phyloP scores from a whole-genome alignment of 2,113 vertebrate species.

The Cyprinodon variegatus region DNA sequence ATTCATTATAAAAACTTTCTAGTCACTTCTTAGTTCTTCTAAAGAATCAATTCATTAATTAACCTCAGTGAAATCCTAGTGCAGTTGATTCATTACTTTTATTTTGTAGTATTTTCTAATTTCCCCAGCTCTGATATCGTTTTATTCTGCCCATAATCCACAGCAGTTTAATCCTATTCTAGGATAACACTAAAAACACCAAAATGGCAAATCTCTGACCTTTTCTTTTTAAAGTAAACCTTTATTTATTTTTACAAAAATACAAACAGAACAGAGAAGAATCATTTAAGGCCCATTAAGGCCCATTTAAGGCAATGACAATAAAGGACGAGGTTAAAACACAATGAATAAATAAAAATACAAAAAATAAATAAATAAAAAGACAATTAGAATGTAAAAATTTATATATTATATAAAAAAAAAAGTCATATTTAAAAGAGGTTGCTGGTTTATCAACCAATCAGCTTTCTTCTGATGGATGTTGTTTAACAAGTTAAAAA shows the following conservation, averaged over 20 bases:
- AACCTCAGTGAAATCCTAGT: background rate
- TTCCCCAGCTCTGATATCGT: background rate
- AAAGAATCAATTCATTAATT: background rate
- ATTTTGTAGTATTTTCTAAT: background rate
- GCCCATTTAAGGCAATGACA: too few species aligned
- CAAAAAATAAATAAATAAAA: background rate
- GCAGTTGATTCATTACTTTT: background rate
- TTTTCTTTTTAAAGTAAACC: background rate
- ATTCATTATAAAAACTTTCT: too few species aligned
- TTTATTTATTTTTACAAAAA: constrained; percentile 10
- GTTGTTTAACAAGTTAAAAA: too few species aligned
- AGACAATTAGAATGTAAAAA: background rate
- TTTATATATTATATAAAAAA: background rate
- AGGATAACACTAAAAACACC: background rate
- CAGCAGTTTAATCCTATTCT: background rate
- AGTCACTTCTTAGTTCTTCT: background rate
- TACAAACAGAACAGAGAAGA: background rate
- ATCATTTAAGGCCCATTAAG: constrained; percentile 6
- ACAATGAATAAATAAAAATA: background rate
- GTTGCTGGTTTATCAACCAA: too few species aligned
- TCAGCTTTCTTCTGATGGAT: too few species aligned
- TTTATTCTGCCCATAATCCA: background rate
- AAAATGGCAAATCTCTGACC: background rate
- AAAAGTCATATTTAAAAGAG: too few species aligned
- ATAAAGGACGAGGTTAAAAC: background rate